Evolutionary conservation across 2,113 vertebrate genomes (phyloP).

Genomic region (Rallus limicola): DNA sequence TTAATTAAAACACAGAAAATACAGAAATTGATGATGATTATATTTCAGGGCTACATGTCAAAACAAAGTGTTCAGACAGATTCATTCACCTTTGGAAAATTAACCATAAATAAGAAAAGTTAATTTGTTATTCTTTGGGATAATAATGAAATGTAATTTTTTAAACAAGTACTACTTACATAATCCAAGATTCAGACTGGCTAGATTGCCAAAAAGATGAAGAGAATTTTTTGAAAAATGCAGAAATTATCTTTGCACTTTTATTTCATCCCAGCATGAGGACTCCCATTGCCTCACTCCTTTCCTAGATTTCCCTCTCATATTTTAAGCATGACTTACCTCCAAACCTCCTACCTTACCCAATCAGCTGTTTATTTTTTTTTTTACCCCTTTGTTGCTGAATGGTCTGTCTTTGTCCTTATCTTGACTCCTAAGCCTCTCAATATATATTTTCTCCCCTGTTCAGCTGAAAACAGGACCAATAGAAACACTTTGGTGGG

Average conservation of each 20-base stretch:
- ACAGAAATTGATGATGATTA: background rate
- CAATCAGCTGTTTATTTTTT: background rate
- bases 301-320: background rate
- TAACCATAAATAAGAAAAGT: background rate
- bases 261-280: background rate
- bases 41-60: background rate
- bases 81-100: background rate
- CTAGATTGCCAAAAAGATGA: background rate
- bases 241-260: background rate
- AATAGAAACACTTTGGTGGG: too few species aligned
- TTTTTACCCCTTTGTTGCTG: background rate
- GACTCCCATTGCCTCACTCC: background rate
- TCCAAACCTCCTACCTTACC: background rate
- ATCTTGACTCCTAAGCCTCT: too few species aligned
- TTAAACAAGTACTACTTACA: background rate
- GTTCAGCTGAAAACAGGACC: too few species aligned
- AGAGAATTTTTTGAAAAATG: too few species aligned
- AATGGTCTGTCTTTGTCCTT: too few species aligned
- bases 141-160: background rate
- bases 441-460: too few species aligned
- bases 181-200: background rate
- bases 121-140: background rate
- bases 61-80: background rate
- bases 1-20: slow-evolving; percentile 11
- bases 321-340: background rate